These are phyloP conservation scores for Meloidogyne hapla DNA, from an alignment of 1,140 invertebrate species.

Conservation along the genomic window DNA sequence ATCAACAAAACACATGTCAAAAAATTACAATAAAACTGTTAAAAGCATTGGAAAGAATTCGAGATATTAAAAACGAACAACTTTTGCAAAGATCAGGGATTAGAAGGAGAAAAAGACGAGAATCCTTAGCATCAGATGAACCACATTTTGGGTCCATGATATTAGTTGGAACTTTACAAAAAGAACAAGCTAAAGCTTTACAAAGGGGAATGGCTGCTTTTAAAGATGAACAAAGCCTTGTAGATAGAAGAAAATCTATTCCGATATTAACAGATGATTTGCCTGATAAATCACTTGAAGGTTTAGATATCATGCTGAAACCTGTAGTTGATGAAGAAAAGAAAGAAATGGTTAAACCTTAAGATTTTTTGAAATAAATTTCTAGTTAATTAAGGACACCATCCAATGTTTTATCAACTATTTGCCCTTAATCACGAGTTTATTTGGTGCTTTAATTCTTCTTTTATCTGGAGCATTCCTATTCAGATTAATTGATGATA, in stretches of 20 bases:
- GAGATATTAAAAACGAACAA: conserved; percentile 15
- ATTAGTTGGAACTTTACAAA: conserved; percentile 20
- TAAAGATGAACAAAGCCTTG: neutral
- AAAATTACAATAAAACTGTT: conserved; percentile 10
- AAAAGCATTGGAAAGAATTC: conserved; percentile 5
- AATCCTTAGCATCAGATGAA: neutral
- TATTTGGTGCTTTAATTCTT: neutral
- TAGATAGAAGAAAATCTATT: conserved; percentile 7
- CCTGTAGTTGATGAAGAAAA: neutral
- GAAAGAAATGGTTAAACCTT: neutral
- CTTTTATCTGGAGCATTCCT: neutral
- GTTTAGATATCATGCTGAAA: neutral
- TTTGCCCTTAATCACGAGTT: neutral
- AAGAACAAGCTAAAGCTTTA: neutral
- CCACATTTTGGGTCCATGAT: conserved; percentile 28
- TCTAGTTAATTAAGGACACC: neutral
- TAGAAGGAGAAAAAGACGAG: neutral
- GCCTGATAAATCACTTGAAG: neutral
- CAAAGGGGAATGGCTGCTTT: neutral
- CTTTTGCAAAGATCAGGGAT: conserved; percentile 15
- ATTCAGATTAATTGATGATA: neutral
- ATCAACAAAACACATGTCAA: neutral
- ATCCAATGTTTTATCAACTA: conserved; percentile 1
- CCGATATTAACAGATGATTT: conserved; percentile 18
- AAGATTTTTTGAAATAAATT: neutral